Evolutionary conservation across 2,113 vertebrate species (phyloP).

Genomic region (Capreolus pygargus): DNA sequence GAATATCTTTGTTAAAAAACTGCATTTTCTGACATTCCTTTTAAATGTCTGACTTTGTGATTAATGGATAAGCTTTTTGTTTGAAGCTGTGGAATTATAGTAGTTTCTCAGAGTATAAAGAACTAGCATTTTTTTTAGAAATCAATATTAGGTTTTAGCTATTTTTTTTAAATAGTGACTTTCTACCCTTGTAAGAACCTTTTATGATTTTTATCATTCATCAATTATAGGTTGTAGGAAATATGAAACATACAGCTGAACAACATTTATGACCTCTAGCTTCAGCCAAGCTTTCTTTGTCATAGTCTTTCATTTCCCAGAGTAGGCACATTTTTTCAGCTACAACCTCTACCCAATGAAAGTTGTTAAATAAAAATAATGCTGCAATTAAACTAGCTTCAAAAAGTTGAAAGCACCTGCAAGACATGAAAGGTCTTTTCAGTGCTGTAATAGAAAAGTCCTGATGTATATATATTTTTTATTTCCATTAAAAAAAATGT

Average conservation of each 20-base stretch:
- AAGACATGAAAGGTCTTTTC: constrained; percentile 50
- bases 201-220: constrained; percentile 51
- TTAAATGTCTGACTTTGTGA: constrained; percentile 41
- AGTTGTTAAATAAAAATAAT: constrained; percentile 64
- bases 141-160: constrained; percentile 9
- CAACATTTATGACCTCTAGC: constrained; percentile 31
- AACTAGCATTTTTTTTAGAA: constrained; percentile 34
- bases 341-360: constrained; percentile 51
- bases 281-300: constrained; percentile 24
- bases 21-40: constrained; percentile 31
- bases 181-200: constrained; percentile 52
- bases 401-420: constrained; percentile 56
- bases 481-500: not conserved
- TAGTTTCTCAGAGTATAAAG: constrained; percentile 45
- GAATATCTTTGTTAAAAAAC: constrained; percentile 7
- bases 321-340: constrained; percentile 2
- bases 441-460: constrained; percentile 45
- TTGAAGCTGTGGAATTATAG: constrained; percentile 48
- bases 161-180: constrained; percentile 42
- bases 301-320: constrained; percentile 36
- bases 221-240: constrained; percentile 61
- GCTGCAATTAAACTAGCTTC: constrained; percentile 53
- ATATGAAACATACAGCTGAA: constrained; percentile 26
- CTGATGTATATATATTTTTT: constrained; percentile 27
- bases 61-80: constrained; percentile 59